These are phyloP conservation scores for Rhagoletis pomonella DNA, from an alignment of 1,140 invertebrate species.

Conservation along the genomic window DNA sequence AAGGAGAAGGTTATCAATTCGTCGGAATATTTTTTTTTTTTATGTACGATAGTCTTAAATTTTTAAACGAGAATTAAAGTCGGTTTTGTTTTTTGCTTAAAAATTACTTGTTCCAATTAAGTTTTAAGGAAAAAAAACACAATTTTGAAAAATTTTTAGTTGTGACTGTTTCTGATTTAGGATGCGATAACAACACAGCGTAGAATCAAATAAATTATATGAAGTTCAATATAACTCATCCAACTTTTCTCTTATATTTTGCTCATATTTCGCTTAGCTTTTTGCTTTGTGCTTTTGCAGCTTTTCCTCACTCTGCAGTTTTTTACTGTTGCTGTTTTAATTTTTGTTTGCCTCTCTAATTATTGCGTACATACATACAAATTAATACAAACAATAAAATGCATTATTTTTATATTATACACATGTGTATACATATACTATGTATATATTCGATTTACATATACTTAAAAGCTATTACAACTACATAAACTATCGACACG, in stretches of 20 bases:
- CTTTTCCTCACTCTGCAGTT: not conserved
- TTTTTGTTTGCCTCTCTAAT: not conserved
- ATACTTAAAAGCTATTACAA: not conserved
- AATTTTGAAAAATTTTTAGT: too few species aligned
- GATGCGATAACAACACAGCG: too few species aligned
- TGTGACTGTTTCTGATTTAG: too few species aligned
- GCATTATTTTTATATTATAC: not conserved
- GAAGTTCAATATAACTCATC: too few species aligned
- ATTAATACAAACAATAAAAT: not conserved
- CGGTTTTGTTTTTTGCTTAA: too few species aligned
- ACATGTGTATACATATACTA: not conserved
- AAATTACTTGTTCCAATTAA: too few species aligned
- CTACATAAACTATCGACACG: slow-evolving; percentile 41
- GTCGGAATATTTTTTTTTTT: too few species aligned
- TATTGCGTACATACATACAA: not conserved
- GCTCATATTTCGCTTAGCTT: not conserved
- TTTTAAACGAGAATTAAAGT: too few species aligned
- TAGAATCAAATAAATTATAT: too few species aligned
- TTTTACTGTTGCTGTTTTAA: not conserved
- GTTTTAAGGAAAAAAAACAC: too few species aligned
- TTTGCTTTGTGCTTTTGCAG: slow-evolving; percentile 10
- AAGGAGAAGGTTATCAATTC: too few species aligned
- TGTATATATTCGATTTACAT: slow-evolving; percentile 32
- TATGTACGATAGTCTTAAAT: too few species aligned
- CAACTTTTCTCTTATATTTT: not conserved